Evolutionary conservation across 1,140 invertebrate genomes (phyloP).

Genomic region (Temnothorax longispinosus): DNA sequence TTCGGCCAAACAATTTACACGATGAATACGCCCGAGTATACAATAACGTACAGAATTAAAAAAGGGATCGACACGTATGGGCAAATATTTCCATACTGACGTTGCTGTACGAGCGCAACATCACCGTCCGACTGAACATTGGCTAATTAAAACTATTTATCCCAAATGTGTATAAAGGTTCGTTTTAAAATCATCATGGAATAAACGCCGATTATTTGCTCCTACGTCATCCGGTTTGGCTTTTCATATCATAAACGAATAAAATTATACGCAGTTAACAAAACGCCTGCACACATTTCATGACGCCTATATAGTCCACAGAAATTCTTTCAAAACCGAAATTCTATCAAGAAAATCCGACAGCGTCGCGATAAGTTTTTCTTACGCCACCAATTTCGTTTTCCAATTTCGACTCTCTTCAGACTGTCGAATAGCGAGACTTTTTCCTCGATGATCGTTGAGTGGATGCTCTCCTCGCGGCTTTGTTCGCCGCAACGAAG

Average conservation of each 20-base stretch:
- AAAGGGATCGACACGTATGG: constrained; percentile 47
- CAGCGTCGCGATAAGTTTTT: constrained; percentile 20
- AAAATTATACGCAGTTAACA: constrained; percentile 18
- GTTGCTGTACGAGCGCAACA: background rate
- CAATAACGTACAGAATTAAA: constrained; percentile 55
- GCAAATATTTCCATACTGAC: constrained; percentile 51
- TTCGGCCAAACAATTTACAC: constrained; percentile 59
- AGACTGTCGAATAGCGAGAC: constrained; percentile 29
- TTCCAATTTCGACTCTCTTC: constrained; percentile 11
- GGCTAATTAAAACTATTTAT: constrained; percentile 62
- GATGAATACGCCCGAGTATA: constrained; percentile 55
- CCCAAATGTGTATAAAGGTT: constrained; percentile 33
- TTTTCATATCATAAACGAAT: constrained; percentile 5
- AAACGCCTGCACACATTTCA: background rate
- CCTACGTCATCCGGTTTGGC: constrained; percentile 9
- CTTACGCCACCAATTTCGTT: constrained; percentile 15
- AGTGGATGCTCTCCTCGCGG: constrained; percentile 59
- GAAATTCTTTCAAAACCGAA: background rate
- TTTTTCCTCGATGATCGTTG: constrained; percentile 58
- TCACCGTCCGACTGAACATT: constrained; percentile 35
- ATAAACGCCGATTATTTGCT: constrained; percentile 48
- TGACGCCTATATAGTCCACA: background rate
- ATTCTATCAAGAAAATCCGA: constrained; percentile 19
- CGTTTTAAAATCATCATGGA: constrained; percentile 50
- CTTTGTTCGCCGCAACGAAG: constrained; percentile 67